These are phyloP conservation scores for Heterodera schachtii DNA, from an alignment of 1,140 invertebrate species.

Conservation along the genomic window DNA sequence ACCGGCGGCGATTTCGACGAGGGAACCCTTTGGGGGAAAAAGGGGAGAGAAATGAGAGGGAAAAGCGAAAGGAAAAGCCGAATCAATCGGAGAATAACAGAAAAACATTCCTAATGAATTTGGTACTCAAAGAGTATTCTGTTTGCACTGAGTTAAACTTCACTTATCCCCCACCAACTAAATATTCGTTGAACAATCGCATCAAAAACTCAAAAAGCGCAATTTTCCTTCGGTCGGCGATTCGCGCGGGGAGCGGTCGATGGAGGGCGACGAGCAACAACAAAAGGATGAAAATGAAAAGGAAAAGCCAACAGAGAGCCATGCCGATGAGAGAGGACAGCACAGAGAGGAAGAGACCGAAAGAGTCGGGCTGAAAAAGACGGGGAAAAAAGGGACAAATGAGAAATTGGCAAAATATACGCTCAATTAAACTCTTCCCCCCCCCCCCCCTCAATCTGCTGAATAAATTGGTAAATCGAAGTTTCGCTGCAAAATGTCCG, in stretches of 20 bases:
- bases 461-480: no score
- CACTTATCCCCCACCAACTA: constrained; percentile 39
- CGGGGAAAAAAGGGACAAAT: neutral
- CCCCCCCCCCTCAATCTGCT: no score
- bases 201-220: constrained; percentile 58
- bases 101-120: no score
- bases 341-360: constrained; percentile 7
- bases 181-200: constrained; percentile 57
- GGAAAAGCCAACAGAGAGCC: constrained; percentile 41
- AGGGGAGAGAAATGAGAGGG: neutral
- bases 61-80: neutral
- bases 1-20: constrained; percentile 54
- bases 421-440: neutral
- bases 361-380: neutral
- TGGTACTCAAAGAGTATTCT: no score
- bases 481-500: no score
- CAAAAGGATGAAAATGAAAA: constrained; percentile 47
- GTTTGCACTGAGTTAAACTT: no score
- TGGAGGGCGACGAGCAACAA: constrained; percentile 47
- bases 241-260: constrained; percentile 54
- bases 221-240: constrained; percentile 55
- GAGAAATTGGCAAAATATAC: neutral
- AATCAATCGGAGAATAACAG: neutral
- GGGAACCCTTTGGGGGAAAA: constrained; percentile 45
- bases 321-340: constrained; percentile 41